Base-by-base conservation (phyloP, 2,797 vertebrate genomes). In the Dendrocincla tyrannina region DNA sequence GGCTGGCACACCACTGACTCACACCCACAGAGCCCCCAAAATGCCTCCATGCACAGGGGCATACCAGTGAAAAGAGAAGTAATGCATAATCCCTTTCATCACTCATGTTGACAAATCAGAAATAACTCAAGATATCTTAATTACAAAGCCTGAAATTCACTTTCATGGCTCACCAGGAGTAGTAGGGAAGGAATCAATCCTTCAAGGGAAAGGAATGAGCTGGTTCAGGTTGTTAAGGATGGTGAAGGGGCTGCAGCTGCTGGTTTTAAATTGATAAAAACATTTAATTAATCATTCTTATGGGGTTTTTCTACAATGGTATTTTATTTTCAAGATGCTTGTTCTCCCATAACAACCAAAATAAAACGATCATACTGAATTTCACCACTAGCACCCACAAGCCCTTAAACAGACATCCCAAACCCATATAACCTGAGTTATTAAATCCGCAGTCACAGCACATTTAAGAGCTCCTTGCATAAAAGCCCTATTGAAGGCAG, bases 81-180 rank as follows among this genome's bases (percentile, higher is more conserved):
- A 73, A 79, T 8, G 20, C 47, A 23, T 13, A 41, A 58, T 2
- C 24, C 39, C 47, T 67, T 64, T 46, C 87, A 89, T 94, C 62
- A 94, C 63, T 88, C 94, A 95, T 25, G 69, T 42, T 73, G 89
- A 91, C 66, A 95, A 88, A 94, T 66, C 82, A 92, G 89, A 95
- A 94, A 81, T 69, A 81, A 78, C 73, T 88, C 79, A 15, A 88
- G 66, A 12, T 52, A 49, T 10, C 91, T 95, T 94, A 88, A 93
- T 91, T 96, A 85, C 69, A 84, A 91, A 93, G 66, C 50, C 82
- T 4, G 1, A 78, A 96, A 93, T 89, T 93, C 72, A 85, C 72
- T 96, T 93, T 55, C 7, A 17, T 58, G 84, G 82, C 69, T 93
- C 93, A 85, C 92, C 1, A 0, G 69, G 64, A 74, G 18, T 11